A percentile compares a stretch with the other conserved stretches of the same genome.
Evolutionary conservation across 92 coral and sea anemone genomes (phyloP).

Genomic region (Phenganax stokvisi): DNA sequence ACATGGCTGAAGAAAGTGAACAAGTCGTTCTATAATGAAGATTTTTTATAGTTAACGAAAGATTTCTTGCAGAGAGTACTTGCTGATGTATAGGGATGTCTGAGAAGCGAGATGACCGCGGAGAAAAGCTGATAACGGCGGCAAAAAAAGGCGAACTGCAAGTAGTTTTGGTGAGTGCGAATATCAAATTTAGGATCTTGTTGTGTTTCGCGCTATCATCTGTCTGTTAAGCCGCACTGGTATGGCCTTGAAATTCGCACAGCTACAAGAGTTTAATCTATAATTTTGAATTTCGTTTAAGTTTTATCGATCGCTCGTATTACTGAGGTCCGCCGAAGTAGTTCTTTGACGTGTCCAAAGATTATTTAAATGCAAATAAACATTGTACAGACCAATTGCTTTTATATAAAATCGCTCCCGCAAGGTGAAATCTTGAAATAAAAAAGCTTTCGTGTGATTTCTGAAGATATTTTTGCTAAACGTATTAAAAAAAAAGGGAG

Average conservation of each 20-base stretch:
- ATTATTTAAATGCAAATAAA: not conserved
- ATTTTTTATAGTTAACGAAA: not conserved
- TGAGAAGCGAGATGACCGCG: slow-evolving; percentile 48
- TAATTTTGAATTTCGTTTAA: not conserved
- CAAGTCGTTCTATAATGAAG: slow-evolving; percentile 1
- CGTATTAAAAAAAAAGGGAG: too few relatives aligned
- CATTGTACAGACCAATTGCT: not conserved
- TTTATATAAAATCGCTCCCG: not conserved
- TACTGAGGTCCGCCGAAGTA: not conserved
- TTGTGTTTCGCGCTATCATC: not conserved
- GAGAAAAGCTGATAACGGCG: slow-evolving; percentile 81
- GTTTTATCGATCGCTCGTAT: slow-evolving; percentile 6
- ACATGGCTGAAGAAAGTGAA: not conserved
- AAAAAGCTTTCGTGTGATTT: not conserved
- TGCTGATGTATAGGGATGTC: slow-evolving; percentile 51
- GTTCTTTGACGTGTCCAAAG: slow-evolving; percentile 1
- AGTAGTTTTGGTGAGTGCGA: slow-evolving; percentile 65
- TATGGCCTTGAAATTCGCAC: not conserved
- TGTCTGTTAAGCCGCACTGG: not conserved
- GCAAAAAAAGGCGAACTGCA: slow-evolving; percentile 84
- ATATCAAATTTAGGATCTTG: slow-evolving; percentile 16
- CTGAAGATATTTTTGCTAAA: too few relatives aligned
- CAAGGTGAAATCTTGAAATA: slow-evolving; percentile 3
- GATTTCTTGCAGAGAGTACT: not conserved
- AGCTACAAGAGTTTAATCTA: not conserved